Evolutionary conservation across 2,113 vertebrate species (phyloP).

Genomic region (Hypanus sabinus): DNA sequence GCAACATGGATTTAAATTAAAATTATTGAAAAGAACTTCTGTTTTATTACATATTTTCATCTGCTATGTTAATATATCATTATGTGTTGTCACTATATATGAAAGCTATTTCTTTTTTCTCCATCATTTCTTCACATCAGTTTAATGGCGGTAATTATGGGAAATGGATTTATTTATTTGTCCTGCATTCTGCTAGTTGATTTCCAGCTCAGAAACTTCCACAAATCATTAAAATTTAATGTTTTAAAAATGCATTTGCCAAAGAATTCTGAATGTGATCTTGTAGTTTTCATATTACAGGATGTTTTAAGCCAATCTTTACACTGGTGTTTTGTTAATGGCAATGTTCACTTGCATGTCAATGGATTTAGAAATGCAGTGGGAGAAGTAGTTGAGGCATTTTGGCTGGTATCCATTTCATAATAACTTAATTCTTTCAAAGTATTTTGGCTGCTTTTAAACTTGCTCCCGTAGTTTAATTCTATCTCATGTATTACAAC

Average conservation of each 20-base stretch:
- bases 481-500: background rate
- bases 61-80: background rate
- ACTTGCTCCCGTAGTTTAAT: background rate
- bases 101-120: background rate
- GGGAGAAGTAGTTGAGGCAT: background rate
- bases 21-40: background rate
- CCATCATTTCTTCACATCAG: background rate
- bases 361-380: background rate
- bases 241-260: too few relatives aligned
- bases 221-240: too few relatives aligned
- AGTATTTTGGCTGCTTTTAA: background rate
- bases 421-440: background rate
- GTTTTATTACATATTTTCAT: background rate
- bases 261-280: background rate
- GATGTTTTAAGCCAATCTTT: too few relatives aligned
- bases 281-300: background rate
- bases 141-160: too few relatives aligned
- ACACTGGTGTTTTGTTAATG: too few relatives aligned
- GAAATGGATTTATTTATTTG: too few relatives aligned
- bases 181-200: too few relatives aligned
- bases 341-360: too few relatives aligned
- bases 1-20: background rate
- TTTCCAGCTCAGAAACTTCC: background rate
- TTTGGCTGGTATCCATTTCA: background rate
- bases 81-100: background rate